Conservation (phyloP, 1,140 invertebrate species). For the Drosophila ogumai region DNA sequence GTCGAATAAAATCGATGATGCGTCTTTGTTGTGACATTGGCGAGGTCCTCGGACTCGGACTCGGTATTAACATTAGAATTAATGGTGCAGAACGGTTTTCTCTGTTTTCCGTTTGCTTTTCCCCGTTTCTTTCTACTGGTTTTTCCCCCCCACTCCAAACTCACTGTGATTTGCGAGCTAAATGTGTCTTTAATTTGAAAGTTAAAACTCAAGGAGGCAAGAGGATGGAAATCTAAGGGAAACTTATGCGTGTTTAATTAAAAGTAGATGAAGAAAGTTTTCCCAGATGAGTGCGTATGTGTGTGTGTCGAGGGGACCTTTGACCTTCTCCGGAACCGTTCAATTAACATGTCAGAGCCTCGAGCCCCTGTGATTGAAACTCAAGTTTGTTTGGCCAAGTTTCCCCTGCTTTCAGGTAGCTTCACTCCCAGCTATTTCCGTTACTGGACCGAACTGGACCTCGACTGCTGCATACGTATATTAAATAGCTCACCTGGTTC, state of each 20-base stretch:
- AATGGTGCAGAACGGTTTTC: slow-evolving; percentile 73
- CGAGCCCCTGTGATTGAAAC: slow-evolving; percentile 30
- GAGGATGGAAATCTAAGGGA: slow-evolving; percentile 12
- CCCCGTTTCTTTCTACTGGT: slow-evolving; percentile 12
- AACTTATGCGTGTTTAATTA: slow-evolving; percentile 46
- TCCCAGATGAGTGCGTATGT: not conserved
- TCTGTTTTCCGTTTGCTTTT: slow-evolving; percentile 45
- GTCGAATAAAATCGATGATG: slow-evolving; percentile 78
- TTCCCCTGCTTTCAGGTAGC: slow-evolving; percentile 13
- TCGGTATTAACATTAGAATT: slow-evolving; percentile 80
- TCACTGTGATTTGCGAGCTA: slow-evolving; percentile 52
- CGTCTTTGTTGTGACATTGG: slow-evolving; percentile 54
- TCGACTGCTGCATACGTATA: slow-evolving; percentile 9
- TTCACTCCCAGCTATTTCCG: not conserved
- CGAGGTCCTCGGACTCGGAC: slow-evolving; percentile 52
- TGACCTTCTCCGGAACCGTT: slow-evolving; percentile 10
- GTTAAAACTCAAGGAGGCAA: slow-evolving; percentile 54
- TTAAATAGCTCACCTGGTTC: slow-evolving; percentile 20
- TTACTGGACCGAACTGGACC: not conserved
- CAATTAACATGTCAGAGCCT: slow-evolving; percentile 44
- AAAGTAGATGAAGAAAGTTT: slow-evolving; percentile 41
- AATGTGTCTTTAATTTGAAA: slow-evolving; percentile 81
- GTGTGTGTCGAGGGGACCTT: not conserved
- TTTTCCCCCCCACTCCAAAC: not conserved
- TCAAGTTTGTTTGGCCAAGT: slow-evolving; percentile 32